Base-by-base conservation (phyloP, 92 coral and sea anemone species). In the Heteractis magnifica region DNA sequence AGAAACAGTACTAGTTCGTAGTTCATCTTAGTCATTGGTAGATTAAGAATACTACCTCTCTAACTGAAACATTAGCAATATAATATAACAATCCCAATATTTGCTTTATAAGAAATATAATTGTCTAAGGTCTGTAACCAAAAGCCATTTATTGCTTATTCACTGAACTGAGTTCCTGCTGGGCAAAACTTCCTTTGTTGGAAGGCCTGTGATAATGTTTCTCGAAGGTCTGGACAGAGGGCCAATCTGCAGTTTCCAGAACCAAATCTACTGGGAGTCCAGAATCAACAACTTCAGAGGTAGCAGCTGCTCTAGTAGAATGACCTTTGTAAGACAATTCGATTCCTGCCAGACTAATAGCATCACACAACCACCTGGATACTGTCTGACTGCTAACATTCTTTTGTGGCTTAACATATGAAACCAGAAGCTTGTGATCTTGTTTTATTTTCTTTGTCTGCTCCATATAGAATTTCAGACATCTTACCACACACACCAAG, bases 231-330 rank as follows among this genome's bases (percentile, higher is more conserved):
- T 77, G 20, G 49, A 87, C 88, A 6, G 89, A 81, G 41, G 87
- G 81, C 91, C 94, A 88, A 56, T 88, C 88, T 3, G 83, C 94
- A 44, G 88, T 87, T 72, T 71, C 78, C 59, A 85, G 79, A 8
- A 91, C 65, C 21, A 73, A 65, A 21, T 88, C 91, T 65, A 88
- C 8, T 6, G 89, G 91, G 48, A 88, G 62, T 8, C 89, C 90
- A 19, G 81, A 72, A 34, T 65, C 60, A 6, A 81, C 80, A 3
- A 89, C 91, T 64, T 77, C 88, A 18, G 95, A 87, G 2, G 91
- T 87, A 10, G 93, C 84, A 21, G 93, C 89, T 20, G 88, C 87
- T 56, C 95, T 53, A n/a, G 83, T 92, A 14, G 90, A 89, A 71
- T 86, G 92, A 10, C 88, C 90, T 10, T 92, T 86, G 44, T 78